These are phyloP conservation scores for Sandelia bainsii DNA, from an alignment of 2,797 vertebrate species.

Conservation along the genomic window DNA sequence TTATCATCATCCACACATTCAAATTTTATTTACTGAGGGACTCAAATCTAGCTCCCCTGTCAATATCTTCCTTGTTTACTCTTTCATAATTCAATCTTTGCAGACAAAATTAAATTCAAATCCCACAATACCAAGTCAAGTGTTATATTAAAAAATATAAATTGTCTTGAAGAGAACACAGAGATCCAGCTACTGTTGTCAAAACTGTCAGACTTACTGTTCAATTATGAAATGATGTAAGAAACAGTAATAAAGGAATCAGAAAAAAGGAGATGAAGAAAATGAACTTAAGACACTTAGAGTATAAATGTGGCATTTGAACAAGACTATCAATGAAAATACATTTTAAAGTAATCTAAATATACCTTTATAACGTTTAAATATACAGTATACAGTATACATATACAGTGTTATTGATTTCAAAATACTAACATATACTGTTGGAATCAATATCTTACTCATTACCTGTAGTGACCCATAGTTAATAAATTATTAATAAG, in stretches of 20 bases:
- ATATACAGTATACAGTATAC: not conserved
- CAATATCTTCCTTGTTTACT: not conserved
- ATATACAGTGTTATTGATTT: constrained; percentile 20
- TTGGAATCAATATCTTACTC: constrained; percentile 22
- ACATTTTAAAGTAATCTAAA: not conserved
- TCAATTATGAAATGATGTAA: not conserved
- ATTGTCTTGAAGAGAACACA: not conserved
- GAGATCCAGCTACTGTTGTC: not conserved
- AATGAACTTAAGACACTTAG: not conserved
- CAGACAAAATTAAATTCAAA: not conserved
- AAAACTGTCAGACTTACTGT: not conserved
- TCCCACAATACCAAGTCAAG: not conserved
- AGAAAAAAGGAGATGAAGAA: not conserved
- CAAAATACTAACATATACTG: not conserved
- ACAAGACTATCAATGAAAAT: not conserved
- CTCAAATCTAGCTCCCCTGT: not conserved
- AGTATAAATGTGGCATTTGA: not conserved
- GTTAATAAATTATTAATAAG: constrained; percentile 68
- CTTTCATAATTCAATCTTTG: not conserved
- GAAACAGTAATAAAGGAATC: not conserved
- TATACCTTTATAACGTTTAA: not conserved
- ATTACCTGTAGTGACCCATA: constrained; percentile 49
- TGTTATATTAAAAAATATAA: not conserved
- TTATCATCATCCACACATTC: not conserved
- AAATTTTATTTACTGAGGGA: not conserved